phyloP scores from a whole-genome alignment of 1,140 invertebrate genomes.

The Drosophila ohnishii region DNA sequence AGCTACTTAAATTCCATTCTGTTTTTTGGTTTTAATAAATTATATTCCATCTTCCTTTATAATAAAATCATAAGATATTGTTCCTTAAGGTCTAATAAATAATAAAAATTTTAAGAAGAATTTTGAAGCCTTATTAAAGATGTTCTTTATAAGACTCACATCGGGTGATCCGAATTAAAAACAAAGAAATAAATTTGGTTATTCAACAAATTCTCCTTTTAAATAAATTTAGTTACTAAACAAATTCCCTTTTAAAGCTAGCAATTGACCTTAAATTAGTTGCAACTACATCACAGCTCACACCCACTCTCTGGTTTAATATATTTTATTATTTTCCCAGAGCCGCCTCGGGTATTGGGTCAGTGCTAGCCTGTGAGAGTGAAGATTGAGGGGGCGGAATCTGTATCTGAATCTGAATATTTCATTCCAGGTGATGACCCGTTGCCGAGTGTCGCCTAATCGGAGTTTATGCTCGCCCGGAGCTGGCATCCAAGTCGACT shows the following conservation, averaged over 20 bases:
- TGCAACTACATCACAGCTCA: constrained; percentile 1
- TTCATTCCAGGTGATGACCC: constrained; percentile 38
- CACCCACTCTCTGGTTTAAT: constrained; percentile 1
- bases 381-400: constrained; percentile 17
- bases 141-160: neutral
- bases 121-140: neutral
- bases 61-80: too few relatives aligned
- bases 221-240: too few relatives aligned
- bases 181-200: rapidly evolving
- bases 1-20: neutral
- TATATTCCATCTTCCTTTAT: too few relatives aligned
- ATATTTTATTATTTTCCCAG: constrained; percentile 4
- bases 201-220: too few relatives aligned
- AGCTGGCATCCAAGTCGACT: constrained; percentile 63
- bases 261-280: constrained; percentile 34
- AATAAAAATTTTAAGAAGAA: too few relatives aligned
- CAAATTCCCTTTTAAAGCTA: constrained; percentile 12
- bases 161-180: neutral
- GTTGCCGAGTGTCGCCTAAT: constrained; percentile 72
- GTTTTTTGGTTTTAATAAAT: too few relatives aligned
- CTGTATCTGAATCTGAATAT: constrained; percentile 8
- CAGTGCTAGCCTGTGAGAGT: constrained; percentile 19
- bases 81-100: neutral
- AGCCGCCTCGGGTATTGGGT: constrained; percentile 52
- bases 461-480: constrained; percentile 81